Conservation (phyloP, 2,888 invertebrate species). For the Sericinus montela region DNA sequence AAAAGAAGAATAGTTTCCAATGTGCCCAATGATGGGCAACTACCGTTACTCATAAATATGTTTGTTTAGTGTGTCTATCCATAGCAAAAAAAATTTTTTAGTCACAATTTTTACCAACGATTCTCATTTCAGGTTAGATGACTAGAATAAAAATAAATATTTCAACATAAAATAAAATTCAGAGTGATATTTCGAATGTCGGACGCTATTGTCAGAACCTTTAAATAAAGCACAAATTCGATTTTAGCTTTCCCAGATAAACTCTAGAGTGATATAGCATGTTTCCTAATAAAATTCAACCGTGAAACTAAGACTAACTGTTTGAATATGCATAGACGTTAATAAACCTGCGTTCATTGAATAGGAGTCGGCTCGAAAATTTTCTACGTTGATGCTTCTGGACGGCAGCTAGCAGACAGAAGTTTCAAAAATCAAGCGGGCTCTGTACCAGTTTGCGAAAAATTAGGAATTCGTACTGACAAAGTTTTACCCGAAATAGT, state of each 20-base stretch:
- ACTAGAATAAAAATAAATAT: too few relatives aligned
- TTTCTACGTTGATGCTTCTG: slow-evolving; percentile 48
- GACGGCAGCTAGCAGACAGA: slow-evolving; percentile 41
- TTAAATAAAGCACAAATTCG: not conserved
- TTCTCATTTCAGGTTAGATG: too few relatives aligned
- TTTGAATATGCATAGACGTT: slow-evolving; percentile 62
- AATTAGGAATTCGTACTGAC: slow-evolving; percentile 50
- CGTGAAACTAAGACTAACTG: slow-evolving; percentile 45
- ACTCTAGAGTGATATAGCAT: slow-evolving; percentile 24
- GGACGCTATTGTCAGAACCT: not conserved
- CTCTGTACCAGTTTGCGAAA: slow-evolving; percentile 45
- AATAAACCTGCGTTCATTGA: slow-evolving; percentile 54
- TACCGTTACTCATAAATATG: too few relatives aligned
- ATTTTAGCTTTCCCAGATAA: not conserved
- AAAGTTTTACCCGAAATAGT: slow-evolving; percentile 26
- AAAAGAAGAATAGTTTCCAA: too few relatives aligned
- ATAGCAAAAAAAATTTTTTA: too few relatives aligned
- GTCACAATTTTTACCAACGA: too few relatives aligned
- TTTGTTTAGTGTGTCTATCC: too few relatives aligned
- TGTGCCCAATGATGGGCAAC: too few relatives aligned
- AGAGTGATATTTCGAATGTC: too few relatives aligned
- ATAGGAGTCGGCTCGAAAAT: slow-evolving; percentile 32
- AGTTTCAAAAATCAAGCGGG: slow-evolving; percentile 64
- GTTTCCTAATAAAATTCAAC: slow-evolving; percentile 33
- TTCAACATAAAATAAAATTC: too few relatives aligned